phyloP scores from a whole-genome alignment of 2,797 vertebrate genomes.

The Alfaro cultratus region DNA sequence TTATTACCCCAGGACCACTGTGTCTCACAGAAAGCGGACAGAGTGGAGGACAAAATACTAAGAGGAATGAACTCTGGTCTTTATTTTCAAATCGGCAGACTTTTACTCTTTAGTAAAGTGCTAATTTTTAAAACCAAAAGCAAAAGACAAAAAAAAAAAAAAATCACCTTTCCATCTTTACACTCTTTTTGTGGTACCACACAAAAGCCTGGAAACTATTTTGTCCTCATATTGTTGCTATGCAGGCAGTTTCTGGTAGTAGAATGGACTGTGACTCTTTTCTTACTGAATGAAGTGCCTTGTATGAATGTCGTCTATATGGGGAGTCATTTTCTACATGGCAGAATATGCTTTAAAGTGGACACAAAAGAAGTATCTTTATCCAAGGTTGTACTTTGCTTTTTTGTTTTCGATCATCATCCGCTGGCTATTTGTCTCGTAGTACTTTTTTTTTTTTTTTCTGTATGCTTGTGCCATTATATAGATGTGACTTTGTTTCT shows the following conservation, averaged over 20 bases:
- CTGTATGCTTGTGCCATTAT: conserved; percentile 76
- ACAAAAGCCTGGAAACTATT: conserved; percentile 69
- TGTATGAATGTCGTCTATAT: conserved; percentile 96
- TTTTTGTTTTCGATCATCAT: conserved; percentile 44
- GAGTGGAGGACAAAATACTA: conserved; percentile 62
- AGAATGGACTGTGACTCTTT: conserved; percentile 88
- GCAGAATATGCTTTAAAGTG: conserved; percentile 87
- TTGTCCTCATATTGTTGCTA: conserved; percentile 83
- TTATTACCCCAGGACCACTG: conserved; percentile 72
- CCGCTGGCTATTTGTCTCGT: conserved; percentile 73
- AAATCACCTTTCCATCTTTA: conserved; percentile 40
- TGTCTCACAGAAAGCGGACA: conserved; percentile 60
- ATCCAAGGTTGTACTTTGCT: conserved; percentile 80
- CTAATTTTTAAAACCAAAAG: conserved; percentile 83
- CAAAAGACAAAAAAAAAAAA: conserved; percentile 14
- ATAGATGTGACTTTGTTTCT: conserved; percentile 72
- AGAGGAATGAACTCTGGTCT: conserved; percentile 75
- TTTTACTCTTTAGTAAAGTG: conserved; percentile 79
- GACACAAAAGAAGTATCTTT: conserved; percentile 78
- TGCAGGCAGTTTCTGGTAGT: conserved; percentile 88
- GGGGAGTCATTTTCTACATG: conserved; percentile 90
- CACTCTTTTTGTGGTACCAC: conserved; percentile 65
- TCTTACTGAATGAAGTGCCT: conserved; percentile 98
- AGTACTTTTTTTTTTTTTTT: conserved; percentile 42
- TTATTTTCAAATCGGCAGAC: conserved; percentile 72